A percentile compares a stretch with the other conserved stretches of the same genome.
phyloP scores from a whole-genome alignment of 2,797 vertebrate species.

The Balearica regulorum region DNA sequence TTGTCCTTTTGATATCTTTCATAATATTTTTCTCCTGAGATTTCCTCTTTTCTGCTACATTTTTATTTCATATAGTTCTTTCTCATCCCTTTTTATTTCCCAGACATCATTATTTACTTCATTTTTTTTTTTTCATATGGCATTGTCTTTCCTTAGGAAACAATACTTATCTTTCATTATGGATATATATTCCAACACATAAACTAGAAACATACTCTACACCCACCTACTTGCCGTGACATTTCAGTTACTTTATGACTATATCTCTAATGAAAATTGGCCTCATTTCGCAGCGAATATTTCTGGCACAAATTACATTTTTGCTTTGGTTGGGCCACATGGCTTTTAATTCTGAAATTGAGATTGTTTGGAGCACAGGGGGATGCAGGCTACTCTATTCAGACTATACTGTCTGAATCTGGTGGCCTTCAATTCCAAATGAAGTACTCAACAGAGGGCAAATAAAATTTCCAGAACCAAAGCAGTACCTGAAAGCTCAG shows the following conservation, averaged over 20 bases:
- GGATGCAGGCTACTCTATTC: not conserved
- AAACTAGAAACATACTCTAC: not conserved
- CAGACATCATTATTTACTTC: not conserved
- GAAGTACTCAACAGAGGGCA: not conserved
- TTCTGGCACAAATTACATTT: not conserved
- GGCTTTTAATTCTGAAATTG: not conserved
- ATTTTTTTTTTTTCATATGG: not conserved
- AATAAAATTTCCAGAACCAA: not conserved
- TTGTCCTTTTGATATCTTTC: not conserved
- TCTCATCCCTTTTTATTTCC: not conserved
- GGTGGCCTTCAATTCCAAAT: not conserved
- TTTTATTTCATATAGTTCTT: not conserved
- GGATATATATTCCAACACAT: not conserved
- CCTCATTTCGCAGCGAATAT: not conserved
- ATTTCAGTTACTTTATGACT: not conserved
- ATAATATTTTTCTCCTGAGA: not conserved
- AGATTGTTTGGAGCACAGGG: not conserved
- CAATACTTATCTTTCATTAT: not conserved
- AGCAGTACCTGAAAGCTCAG: not conserved
- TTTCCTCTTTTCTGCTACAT: not conserved
- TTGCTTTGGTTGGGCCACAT: not conserved
- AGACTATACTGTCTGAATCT: not conserved
- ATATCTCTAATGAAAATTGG: not conserved
- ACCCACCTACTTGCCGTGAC: not conserved
- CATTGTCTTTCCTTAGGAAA: not conserved